Base-by-base conservation (phyloP, 2,888 invertebrate species). In the Oscheius sp. region DNA sequence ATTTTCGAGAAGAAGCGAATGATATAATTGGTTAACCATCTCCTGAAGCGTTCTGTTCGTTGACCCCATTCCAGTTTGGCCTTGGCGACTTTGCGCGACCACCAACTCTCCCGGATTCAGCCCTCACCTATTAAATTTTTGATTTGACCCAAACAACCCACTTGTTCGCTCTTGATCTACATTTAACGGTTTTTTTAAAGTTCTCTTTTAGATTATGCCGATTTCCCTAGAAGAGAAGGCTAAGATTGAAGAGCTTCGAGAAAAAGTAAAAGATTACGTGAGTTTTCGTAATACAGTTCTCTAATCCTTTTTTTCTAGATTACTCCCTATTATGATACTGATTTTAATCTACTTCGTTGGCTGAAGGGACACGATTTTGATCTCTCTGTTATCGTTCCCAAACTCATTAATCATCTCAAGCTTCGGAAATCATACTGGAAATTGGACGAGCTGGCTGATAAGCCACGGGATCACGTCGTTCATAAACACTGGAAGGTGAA, bases 401-500 rank as follows among this genome's bases (percentile, higher is more conserved):
- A 80, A 42, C 69, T 80, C n/a, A 71, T 75, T 39, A 80, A 78
- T 46, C 80, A 80, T 52, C 64, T 79, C 39, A 58, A 74, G n/a
- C 73, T 80, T 48, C 69, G 81, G 8, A 78, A 75, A 55, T 78
- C 76, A 17, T 74, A 78, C 48, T 81, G 81, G 81, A 65, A 78
- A 53, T 65, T 81, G 58, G 81, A 81, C 57, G 31, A 31, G 6
- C 31, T 81, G 31, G 80, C 80, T 0, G 72, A 74, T 6, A 71
- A 71, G 20, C 78, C 77, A 23, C 61, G 81, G 17, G 65, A 80
- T 50, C 81, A 81, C 63, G 67, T 75, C n/a, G 74, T 81, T 20
- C 81, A 81, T 61, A 65, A 75, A 27, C 79, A 81, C 63, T 81
- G 81, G 81, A 81, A 80, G 75, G 80, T 80, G n/a, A n/a, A n/a